Evolutionary conservation across 2,797 vertebrate genomes (phyloP).

Genomic region (Ctenochaetus hawaiiensis): DNA sequence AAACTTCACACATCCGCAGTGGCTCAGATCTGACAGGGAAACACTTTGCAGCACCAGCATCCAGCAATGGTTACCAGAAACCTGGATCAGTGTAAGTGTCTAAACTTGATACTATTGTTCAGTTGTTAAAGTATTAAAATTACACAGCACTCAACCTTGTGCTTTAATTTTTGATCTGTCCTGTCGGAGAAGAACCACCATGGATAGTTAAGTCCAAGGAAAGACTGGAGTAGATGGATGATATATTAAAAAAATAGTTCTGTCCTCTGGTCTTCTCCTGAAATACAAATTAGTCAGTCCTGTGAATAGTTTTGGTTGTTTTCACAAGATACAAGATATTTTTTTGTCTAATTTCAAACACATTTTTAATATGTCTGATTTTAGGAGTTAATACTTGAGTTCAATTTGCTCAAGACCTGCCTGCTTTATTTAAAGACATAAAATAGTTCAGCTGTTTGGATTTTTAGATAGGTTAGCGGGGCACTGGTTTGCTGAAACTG

Average conservation of each 20-base stretch:
- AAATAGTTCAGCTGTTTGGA: not conserved
- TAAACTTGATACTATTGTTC: not conserved
- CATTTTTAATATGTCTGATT: not conserved
- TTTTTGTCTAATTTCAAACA: no score
- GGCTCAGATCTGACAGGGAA: constrained; percentile 87
- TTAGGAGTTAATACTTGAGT: not conserved
- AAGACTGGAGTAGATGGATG: no score
- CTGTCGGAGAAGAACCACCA: not conserved
- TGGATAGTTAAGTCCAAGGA: no score
- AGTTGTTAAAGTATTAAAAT: not conserved
- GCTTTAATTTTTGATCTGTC: not conserved
- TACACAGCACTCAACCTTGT: not conserved
- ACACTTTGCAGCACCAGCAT: constrained; percentile 83
- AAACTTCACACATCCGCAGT: constrained; percentile 70
- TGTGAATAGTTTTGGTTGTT: not conserved
- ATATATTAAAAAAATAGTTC: no score
- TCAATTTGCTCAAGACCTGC: not conserved
- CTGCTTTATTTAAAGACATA: not conserved
- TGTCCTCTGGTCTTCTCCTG: no score
- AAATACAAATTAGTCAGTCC: no score
- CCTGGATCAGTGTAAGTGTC: constrained; percentile 93
- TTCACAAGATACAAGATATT: no score
- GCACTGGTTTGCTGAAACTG: not conserved
- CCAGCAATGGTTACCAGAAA: constrained; percentile 95
- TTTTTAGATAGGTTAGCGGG: not conserved